A percentile compares a stretch with the other conserved stretches of the same genome.
These are phyloP conservation scores for Alouatta palliata DNA, from an alignment of 2,113 vertebrate species.

Conservation along the genomic window DNA sequence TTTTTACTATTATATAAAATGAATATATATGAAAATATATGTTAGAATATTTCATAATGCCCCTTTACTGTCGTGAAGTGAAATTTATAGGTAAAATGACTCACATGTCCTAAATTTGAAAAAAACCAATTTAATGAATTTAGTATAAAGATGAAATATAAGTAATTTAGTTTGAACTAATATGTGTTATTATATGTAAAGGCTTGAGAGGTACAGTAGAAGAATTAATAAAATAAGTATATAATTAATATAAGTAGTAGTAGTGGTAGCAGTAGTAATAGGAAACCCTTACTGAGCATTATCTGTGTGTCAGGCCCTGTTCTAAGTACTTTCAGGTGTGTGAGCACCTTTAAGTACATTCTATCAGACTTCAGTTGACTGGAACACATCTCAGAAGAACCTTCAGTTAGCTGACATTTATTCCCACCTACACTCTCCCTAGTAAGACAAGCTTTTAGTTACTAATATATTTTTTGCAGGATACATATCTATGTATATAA, in stretches of 20 bases:
- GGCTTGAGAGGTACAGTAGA: background rate
- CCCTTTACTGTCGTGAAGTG: background rate
- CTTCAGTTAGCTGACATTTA: background rate
- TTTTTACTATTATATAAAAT: background rate
- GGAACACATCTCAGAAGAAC: background rate
- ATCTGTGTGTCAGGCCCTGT: background rate
- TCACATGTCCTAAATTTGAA: background rate
- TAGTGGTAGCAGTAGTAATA: background rate
- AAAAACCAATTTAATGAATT: conserved; percentile 11
- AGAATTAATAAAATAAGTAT: background rate
- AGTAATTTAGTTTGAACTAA: background rate
- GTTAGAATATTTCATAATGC: background rate
- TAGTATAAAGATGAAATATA: conserved; percentile 8
- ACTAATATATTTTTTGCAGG: background rate
- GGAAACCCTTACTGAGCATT: background rate
- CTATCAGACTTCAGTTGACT: background rate
- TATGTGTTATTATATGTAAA: background rate
- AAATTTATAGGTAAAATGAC: conserved; percentile 1
- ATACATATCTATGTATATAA: background rate
- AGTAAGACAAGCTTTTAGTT: background rate
- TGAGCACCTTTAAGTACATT: background rate
- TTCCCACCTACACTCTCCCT: background rate
- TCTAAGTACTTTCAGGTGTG: background rate
- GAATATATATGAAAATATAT: background rate
- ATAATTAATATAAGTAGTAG: background rate